Evolutionary conservation across 2,888 invertebrate genomes (phyloP), one percentile per base, ranked within the genome.

Genomic region (Bembecia ichneumoniformis): DNA sequence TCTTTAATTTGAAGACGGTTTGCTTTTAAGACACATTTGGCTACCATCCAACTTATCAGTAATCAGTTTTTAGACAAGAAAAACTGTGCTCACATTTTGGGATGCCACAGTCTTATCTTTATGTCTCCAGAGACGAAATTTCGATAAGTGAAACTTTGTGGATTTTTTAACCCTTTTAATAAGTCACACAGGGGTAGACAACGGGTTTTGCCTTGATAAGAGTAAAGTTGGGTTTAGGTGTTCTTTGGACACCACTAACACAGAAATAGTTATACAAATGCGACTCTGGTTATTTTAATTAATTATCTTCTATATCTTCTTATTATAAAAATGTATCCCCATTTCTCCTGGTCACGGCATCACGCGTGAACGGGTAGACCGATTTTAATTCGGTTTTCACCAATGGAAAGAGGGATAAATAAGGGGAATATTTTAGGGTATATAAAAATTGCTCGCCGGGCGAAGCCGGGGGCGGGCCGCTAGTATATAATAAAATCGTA

Each of bases 91-190:
- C 5, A 40, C 40, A 40, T 40, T 40, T n/a, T 40, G 13, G 14
- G 14, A 40, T 40, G 40, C n/a, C 14, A 40, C 40, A 5, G 28
- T 14, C 5, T 40, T 40, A 40, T 40, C 40, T n/a, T 40, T 40
- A n/a, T 40, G 14, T 40, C 40, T 14, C 40, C 40, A 14, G 40
- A 40, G 40, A 40, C 40, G 40, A 40, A 40, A 40, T 40, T 40
- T 11, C 14, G 40, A 28, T 28, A 28, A 40, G 40, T n/a, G 14
- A 40, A 40, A 40, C 40, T 40, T 40, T 14, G 14, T 40, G 14
- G 14, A 60, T 58, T 56, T 59, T 59, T 55, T 50, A 60, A 61
- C 60, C 62, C 56, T 65, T 65, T 62, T 56, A 63, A 61, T 63
- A 66, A 66, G 61, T 68, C 58, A 62, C 58, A 47, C 52, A 46